A percentile compares a stretch with the other conserved stretches of the same genome.
phyloP scores from a whole-genome alignment of 2,113 vertebrate genomes.

The Hydrolagus affinis region DNA sequence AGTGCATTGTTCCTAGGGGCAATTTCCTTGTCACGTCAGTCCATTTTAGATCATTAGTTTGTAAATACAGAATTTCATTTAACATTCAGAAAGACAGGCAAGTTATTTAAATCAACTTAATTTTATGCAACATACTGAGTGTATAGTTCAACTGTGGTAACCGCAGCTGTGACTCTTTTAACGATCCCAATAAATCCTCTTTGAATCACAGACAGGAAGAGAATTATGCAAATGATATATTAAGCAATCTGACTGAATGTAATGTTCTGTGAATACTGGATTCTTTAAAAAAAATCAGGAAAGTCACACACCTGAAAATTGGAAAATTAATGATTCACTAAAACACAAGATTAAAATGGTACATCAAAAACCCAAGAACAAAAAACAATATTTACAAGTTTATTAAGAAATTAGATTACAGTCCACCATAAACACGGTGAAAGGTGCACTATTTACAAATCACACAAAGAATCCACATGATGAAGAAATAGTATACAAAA shows the following conservation, averaged over 20 bases:
- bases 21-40: conserved; percentile 32
- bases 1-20: conserved; percentile 11
- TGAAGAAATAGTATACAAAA: conserved; percentile 12
- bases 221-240: conserved; percentile 62
- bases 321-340: conserved; percentile 12
- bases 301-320: conserved; percentile 23
- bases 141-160: conserved; percentile 53
- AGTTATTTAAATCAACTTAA: conserved; percentile 50
- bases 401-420: not conserved
- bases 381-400: conserved; percentile 22
- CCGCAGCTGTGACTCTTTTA: conserved; percentile 63
- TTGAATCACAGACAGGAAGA: conserved; percentile 59
- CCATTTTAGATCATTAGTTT: conserved; percentile 37
- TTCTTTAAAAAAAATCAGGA: conserved; percentile 18
- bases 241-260: conserved; percentile 41
- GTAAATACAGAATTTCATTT: conserved; percentile 45
- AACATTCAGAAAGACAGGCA: conserved; percentile 38
- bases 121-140: conserved; percentile 54
- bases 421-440: not conserved
- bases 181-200: conserved; percentile 68
- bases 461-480: conserved; percentile 15
- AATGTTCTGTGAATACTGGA: conserved; percentile 27
- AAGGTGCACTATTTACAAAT: conserved; percentile 6
- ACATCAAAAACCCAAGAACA: not conserved
- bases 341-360: conserved; percentile 12